Conservation (phyloP, 2,888 invertebrate species). For the Operophtera brumata region DNA sequence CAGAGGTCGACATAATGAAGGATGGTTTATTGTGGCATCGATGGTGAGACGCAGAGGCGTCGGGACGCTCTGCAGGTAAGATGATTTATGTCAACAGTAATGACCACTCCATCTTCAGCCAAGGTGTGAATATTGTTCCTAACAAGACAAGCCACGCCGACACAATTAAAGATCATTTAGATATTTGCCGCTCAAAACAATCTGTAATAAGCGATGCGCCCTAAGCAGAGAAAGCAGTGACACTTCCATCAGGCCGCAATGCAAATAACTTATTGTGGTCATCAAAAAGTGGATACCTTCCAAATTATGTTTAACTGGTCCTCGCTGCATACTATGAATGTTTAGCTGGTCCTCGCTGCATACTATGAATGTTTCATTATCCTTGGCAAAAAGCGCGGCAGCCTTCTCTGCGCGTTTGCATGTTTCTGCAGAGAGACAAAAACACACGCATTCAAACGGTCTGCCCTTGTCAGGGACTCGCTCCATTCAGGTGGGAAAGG, state of each 20-base stretch:
- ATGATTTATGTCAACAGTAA: not conserved
- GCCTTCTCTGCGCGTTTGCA: conserved; percentile 47
- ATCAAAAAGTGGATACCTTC: conserved; percentile 39
- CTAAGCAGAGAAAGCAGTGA: conserved; percentile 11
- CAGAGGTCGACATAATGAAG: no score
- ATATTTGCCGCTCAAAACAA: conserved; percentile 9
- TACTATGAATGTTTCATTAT: conserved; percentile 68
- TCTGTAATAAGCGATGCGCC: conserved; percentile 21
- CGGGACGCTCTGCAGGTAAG: not conserved
- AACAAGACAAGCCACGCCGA: not conserved
- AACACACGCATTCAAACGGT: conserved; percentile 53
- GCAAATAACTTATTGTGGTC: conserved; percentile 36
- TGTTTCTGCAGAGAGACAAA: conserved; percentile 42
- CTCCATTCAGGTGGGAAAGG: conserved; percentile 26
- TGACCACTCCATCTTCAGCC: conserved; percentile 2
- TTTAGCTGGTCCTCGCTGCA: conserved; percentile 40
- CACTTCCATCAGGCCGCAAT: conserved; percentile 26
- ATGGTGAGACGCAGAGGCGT: no score
- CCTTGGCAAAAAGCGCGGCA: conserved; percentile 48
- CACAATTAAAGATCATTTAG: conserved; percentile 6
- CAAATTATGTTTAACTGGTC: conserved; percentile 27
- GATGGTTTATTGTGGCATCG: no score
- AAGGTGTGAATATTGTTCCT: not conserved
- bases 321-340: conserved; percentile 58
- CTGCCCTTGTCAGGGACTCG: conserved; percentile 40